A percentile compares a stretch with the other conserved stretches of the same genome.
Conservation (phyloP, 2,113 vertebrate genomes). For the Strix aluco region DNA sequence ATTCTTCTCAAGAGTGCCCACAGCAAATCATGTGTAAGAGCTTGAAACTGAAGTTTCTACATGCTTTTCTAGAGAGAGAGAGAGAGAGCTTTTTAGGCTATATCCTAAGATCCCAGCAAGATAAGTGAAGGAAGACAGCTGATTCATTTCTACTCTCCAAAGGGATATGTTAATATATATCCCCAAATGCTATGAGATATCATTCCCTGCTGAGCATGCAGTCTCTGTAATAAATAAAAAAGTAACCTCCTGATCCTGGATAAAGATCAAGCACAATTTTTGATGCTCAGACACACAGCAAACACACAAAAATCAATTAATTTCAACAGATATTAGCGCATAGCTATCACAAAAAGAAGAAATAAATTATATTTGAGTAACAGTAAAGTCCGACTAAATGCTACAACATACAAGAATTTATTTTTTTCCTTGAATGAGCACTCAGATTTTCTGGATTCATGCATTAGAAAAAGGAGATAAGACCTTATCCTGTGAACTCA, state of each 20-base stretch:
- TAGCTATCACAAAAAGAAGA: not conserved
- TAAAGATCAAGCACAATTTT: not conserved
- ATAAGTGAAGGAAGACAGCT: not conserved
- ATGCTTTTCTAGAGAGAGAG: not conserved
- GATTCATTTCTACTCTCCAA: not conserved
- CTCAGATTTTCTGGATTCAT: not conserved
- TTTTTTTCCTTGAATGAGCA: not conserved
- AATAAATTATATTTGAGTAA: not conserved
- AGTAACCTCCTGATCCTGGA: not conserved
- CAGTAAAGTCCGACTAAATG: not conserved
- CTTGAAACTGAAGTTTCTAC: not conserved
- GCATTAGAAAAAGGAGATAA: not conserved
- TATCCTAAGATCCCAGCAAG: not conserved
- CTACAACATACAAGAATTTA: not conserved
- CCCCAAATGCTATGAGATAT: not conserved
- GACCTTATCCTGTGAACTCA: not conserved
- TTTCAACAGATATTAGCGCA: not conserved
- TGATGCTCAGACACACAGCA: not conserved
- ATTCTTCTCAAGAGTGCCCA: not conserved
- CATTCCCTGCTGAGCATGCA: not conserved
- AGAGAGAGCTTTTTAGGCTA: not conserved
- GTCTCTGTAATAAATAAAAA: not conserved
- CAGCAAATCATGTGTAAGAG: not conserved
- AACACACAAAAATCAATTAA: not conserved
- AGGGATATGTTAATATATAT: not conserved